A percentile compares a stretch with the other conserved stretches of the same genome.
These are phyloP conservation scores for Girardinichthys multiradiatus DNA, from an alignment of 2,113 vertebrate genomes.

Conservation along the genomic window DNA sequence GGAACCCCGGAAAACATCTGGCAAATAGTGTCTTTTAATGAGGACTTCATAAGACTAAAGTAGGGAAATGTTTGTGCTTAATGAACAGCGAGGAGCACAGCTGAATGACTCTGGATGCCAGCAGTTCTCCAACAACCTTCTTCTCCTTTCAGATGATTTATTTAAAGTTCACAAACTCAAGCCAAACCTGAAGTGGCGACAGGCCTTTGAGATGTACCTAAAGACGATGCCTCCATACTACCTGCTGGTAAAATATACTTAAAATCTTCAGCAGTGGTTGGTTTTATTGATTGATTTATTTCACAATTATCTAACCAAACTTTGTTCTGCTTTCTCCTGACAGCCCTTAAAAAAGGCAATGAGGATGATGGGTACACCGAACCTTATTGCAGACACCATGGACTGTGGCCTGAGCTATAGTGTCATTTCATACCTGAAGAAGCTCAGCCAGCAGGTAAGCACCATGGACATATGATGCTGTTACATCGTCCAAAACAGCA, in stretches of 20 bases:
- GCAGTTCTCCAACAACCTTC: constrained; percentile 5
- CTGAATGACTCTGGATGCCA: constrained; percentile 13
- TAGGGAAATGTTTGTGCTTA: too few species aligned
- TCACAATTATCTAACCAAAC: background rate
- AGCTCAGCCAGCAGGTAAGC: constrained; percentile 94
- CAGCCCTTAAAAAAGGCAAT: constrained; percentile 96
- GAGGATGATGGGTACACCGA: constrained; percentile 97
- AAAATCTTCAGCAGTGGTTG: background rate
- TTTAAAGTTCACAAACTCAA: constrained; percentile 98
- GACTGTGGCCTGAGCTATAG: constrained; percentile 98
- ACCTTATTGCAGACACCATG: constrained; percentile 94
- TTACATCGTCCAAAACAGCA: too few species aligned
- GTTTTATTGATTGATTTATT: constrained; percentile 5
- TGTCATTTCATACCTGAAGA: constrained; percentile 97
- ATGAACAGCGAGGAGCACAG: too few species aligned
- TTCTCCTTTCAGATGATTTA: constrained; percentile 87
- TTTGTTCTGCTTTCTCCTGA: constrained; percentile 15
- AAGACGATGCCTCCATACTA: constrained; percentile 98
- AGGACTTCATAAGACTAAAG: too few species aligned
- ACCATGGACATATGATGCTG: background rate
- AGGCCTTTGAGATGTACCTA: constrained; percentile 96
- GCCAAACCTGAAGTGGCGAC: constrained; percentile 95
- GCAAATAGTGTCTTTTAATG: too few species aligned
- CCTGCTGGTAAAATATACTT: constrained; percentile 85
- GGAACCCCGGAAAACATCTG: too few species aligned